Conservation (phyloP, 1,140 invertebrate genomes). For the Oscheius sp. region DNA sequence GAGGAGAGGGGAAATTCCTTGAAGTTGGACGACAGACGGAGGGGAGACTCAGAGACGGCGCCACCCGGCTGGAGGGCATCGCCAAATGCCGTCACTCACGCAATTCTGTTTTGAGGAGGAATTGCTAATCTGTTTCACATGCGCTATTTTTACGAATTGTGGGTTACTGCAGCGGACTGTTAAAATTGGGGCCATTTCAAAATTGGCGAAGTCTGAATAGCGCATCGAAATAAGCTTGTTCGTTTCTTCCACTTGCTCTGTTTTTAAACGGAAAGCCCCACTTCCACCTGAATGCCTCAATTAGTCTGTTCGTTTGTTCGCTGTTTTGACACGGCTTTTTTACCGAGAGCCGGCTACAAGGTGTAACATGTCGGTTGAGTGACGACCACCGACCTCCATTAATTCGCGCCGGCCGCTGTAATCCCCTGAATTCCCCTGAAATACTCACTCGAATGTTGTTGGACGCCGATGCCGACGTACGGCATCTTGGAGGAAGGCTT, state of each 20-base stretch:
- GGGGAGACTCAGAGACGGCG: not conserved
- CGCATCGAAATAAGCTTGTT: too few relatives aligned
- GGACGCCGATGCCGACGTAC: conserved; percentile 28
- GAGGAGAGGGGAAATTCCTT: not conserved
- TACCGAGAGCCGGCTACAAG: not conserved
- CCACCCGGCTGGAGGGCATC: not conserved
- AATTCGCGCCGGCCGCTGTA: not conserved
- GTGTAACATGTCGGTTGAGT: conserved; percentile 3
- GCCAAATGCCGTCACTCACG: too few relatives aligned
- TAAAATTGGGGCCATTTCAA: too few relatives aligned
- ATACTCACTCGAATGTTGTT: conserved; percentile 3
- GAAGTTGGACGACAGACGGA: not conserved
- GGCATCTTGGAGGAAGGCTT: conserved; percentile 13
- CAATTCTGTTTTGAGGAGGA: not conserved
- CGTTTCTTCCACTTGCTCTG: too few relatives aligned
- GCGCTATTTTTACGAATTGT: too few relatives aligned
- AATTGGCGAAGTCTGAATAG: too few relatives aligned
- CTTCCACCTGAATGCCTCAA: too few relatives aligned
- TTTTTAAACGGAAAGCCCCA: too few relatives aligned
- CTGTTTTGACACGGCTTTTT: not conserved
- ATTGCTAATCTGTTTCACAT: too few relatives aligned
- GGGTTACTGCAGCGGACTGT: too few relatives aligned
- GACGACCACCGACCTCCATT: not conserved
- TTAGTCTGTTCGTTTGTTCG: too few relatives aligned
- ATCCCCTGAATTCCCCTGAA: not conserved